Conservation (phyloP, 1,140 invertebrate genomes). For the Drosophila tani region DNA sequence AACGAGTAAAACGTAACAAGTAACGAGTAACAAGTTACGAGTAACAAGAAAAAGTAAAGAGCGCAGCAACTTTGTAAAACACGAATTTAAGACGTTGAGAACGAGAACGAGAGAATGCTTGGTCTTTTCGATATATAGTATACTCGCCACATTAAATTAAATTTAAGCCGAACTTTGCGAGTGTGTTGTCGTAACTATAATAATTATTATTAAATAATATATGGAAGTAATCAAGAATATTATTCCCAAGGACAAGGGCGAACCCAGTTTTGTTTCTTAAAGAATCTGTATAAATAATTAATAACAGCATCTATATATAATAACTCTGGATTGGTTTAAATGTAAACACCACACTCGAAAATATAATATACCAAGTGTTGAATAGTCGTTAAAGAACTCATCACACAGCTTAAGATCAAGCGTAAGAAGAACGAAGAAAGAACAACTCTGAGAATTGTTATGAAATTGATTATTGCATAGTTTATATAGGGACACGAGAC, state of each 20-base stretch:
- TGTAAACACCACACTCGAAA: conserved; percentile 38
- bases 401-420: conserved; percentile 29
- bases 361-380: conserved; percentile 77
- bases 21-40: too few species aligned
- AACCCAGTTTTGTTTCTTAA: conserved; percentile 23
- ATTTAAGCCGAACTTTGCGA: conserved; percentile 11
- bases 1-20: background rate
- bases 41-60: background rate
- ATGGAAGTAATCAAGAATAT: conserved; percentile 25
- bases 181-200: conserved; percentile 34
- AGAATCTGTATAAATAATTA: conserved; percentile 40
- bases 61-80: conserved; percentile 40
- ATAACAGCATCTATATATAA: conserved; percentile 46
- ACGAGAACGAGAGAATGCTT: conserved; percentile 12
- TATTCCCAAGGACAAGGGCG: conserved; percentile 13
- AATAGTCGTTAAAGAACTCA: conserved; percentile 70
- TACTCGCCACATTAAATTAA: conserved; percentile 43
- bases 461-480: conserved; percentile 67
- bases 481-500: conserved; percentile 45
- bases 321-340: conserved; percentile 43
- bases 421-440: conserved; percentile 18
- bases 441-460: conserved; percentile 65
- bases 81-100: conserved; percentile 79
- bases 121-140: conserved; percentile 18
- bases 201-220: conserved; percentile 39